phyloP scores from a whole-genome alignment of 2,113 vertebrate species.

The Dicentrarchus labrax region DNA sequence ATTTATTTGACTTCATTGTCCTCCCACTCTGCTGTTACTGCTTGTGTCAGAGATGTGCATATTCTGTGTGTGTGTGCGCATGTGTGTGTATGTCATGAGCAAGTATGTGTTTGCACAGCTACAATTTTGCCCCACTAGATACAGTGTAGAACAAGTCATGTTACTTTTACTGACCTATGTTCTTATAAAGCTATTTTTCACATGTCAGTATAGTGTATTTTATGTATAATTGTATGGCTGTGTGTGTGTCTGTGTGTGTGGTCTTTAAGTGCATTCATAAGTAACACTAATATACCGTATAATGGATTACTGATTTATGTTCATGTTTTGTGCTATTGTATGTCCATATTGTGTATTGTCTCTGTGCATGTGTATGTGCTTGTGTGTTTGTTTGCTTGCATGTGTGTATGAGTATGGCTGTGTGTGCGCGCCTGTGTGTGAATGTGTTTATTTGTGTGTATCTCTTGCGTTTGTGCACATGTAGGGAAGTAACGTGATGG shows the following conservation, averaged over 20 bases:
- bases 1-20: constrained; percentile 82
- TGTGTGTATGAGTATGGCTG: constrained; percentile 22
- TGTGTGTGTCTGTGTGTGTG: not conserved
- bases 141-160: constrained; percentile 20
- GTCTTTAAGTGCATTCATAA: not conserved
- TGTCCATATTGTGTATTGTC: constrained; percentile 42
- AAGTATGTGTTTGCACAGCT: constrained; percentile 29
- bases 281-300: not conserved
- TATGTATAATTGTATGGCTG: not conserved
- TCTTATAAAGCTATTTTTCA: not conserved
- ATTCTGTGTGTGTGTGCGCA: constrained; percentile 29
- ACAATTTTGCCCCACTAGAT: constrained; percentile 20
- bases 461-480: constrained; percentile 60
- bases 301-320: constrained; percentile 10
- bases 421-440: constrained; percentile 52
- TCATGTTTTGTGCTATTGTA: constrained; percentile 12
- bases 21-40: constrained; percentile 72
- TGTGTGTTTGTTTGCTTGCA: constrained; percentile 10
- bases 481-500: constrained; percentile 97
- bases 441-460: constrained; percentile 63
- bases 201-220: constrained; percentile 15
- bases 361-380: constrained; percentile 26
- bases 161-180: constrained; percentile 32
- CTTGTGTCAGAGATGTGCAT: constrained; percentile 69
- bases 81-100: constrained; percentile 21